Base-by-base conservation (phyloP, 2,113 vertebrate genomes). In the Gnathochromis pfefferi region DNA sequence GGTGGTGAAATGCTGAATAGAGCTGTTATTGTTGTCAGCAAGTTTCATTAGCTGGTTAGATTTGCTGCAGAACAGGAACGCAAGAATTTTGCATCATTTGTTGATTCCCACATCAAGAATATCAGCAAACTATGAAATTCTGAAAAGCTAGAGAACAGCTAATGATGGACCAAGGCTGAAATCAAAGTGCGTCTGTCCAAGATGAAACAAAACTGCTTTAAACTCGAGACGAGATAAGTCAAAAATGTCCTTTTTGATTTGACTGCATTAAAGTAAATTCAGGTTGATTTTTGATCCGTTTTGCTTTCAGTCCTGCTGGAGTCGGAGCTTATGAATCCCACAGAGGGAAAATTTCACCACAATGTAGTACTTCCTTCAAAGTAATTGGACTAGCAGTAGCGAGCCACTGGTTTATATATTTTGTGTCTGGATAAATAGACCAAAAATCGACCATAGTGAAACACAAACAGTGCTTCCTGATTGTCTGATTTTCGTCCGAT, bases 151-250 rank as follows among this genome's bases (percentile, higher is more conserved):
- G 6, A 75, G 9, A 75, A 19, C 23, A 28, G 70, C 16, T 31
- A 17, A 16, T 28, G 9, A 45, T 45, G 5, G 13, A 73, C 65
- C 35, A 9, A 1, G 38, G 21, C 13, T 45, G 21, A 23, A 42
- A 42, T 73, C 13, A 73, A 19, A 47, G 38, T 26, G 2, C 0
- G 5, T 73, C 2, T 2, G 68, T 1, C 70, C 13, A 17, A 28
- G 23, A 45, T 45, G 13, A 42, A 42, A 16, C 21, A 42, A 73
- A 23, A 45, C 21, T 45, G 8, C 68, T 73, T 26, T 17, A 73
- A 73, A 45, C 21, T 45, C 2, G 5, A 73, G 65, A 73, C 0
- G 38, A 40, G n/a, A 40, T 3, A 1, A 42, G 21, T 35, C 31
- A 35, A 16, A 63, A 42, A 28, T 5, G 6, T 47, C 16, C 26